Percentiles rank a stretch among this genome's conserved stretches.
Evolutionary conservation across 2,888 invertebrate genomes (phyloP).

Genomic region (Dryocosmus kuriphilus): DNA sequence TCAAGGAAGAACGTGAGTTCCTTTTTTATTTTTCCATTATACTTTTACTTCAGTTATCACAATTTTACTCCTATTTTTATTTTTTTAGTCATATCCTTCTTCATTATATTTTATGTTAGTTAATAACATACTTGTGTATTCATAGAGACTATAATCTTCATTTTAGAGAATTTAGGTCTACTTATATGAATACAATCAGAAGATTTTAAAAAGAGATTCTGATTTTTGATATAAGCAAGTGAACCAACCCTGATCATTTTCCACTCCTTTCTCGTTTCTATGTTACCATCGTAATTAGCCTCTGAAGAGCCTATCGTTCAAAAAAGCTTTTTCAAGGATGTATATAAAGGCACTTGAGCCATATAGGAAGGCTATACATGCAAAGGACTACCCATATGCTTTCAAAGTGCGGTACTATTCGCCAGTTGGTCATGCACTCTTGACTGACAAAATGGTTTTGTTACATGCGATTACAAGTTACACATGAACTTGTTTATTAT

Average conservation of each 20-base stretch:
- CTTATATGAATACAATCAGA: too few species aligned
- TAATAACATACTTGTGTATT: too few species aligned
- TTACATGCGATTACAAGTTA: conserved; percentile 60
- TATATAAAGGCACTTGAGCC: conserved; percentile 52
- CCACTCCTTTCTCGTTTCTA: background rate
- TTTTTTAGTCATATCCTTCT: background rate
- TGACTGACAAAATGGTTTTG: conserved; percentile 60
- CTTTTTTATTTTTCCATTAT: conserved; percentile 57
- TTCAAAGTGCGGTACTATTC: conserved; percentile 53
- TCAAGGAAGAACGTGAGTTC: conserved; percentile 71
- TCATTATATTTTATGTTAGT: background rate
- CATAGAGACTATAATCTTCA: too few species aligned
- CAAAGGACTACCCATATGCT: conserved; percentile 59
- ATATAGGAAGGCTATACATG: conserved; percentile 49
- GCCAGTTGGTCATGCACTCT: conserved; percentile 69
- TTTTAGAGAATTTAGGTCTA: background rate
- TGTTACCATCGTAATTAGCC: conserved; percentile 44
- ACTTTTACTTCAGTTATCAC: conserved; percentile 47
- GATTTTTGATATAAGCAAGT: background rate
- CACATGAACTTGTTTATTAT: conserved; percentile 61
- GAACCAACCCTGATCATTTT: background rate
- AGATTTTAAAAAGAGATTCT: background rate
- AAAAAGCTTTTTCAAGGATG: conserved; percentile 51
- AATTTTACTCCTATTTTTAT: background rate
- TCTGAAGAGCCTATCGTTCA: conserved; percentile 60